Evolutionary conservation across 2,888 invertebrate genomes (phyloP), one percentile per base, ranked within the genome.

Genomic region (Gisinianus flammeolus): DNA sequence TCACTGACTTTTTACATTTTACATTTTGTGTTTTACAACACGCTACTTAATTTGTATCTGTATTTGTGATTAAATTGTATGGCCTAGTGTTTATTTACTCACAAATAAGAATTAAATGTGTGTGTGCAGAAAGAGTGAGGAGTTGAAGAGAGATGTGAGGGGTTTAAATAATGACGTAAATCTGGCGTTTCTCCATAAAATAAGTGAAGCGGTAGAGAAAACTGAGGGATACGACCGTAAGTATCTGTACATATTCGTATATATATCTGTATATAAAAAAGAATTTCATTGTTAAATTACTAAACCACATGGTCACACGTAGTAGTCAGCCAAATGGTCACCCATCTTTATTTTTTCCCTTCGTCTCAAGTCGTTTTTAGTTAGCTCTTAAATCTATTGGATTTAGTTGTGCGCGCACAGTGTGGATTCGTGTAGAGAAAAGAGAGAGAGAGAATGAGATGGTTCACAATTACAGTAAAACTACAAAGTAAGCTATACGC

Each of bases 181-280:
- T 62, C 62, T 62, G 62, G 62, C 62, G 28, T 62, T 62, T 62
- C 62, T 62, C 62, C 62, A 62, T 62, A 62, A 62, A 62, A 62
- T 62, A 62, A 62, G 62, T 62, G 62, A 62, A 62, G 62, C 62
- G 62, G 26, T 24, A 62, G 26, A 62, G 62, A 62, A 62, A 62
- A 62, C 62, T 62, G 62, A 22, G 56, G 56, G 56, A 58, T 58
- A n/a, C 28, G 54, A 54, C 54, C 54, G 54, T 54, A 54, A n/a
- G n/a, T n/a, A n/a, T 54, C n/a, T 44, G 6, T 54, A n/a, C 54
- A 54, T 54, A n/a, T 16, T 54, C 3, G 19, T 54, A n/a, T 44
- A 44, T 44, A 44, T 6, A 16, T 16, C 6, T 44, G 16, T 16
- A 44, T 16, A 16, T n/a, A n/a, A n/a, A n/a, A n/a, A n/a, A n/a